A percentile compares a stretch with the other conserved stretches of the same genome.
Conservation (phyloP, 2,888 invertebrate species). For the Lithophane socia region DNA sequence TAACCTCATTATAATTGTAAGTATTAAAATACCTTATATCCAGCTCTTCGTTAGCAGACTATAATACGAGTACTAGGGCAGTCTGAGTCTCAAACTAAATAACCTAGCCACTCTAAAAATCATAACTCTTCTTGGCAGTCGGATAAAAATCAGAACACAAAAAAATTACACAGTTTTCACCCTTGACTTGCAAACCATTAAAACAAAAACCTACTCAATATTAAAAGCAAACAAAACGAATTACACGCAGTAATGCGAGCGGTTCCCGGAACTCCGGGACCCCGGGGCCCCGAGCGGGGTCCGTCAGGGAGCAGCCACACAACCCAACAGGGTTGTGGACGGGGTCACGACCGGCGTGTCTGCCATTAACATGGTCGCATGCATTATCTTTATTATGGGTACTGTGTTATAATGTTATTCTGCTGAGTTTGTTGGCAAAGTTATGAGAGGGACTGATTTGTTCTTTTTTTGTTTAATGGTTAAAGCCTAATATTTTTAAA, state of each 20-base stretch:
- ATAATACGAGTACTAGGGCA: neutral
- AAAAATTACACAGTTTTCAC: too few relatives aligned
- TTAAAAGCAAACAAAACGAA: slow-evolving; percentile 54
- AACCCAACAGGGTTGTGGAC: slow-evolving; percentile 49
- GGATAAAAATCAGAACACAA: neutral
- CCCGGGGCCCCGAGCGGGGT: neutral
- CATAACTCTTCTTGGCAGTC: neutral
- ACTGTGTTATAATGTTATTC: slow-evolving; percentile 17
- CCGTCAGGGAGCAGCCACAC: slow-evolving; percentile 18
- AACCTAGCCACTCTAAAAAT: neutral
- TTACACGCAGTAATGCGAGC: slow-evolving; percentile 43
- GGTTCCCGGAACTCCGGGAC: neutral
- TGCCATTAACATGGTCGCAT: slow-evolving; percentile 50
- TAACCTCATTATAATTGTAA: neutral
- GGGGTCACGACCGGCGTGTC: slow-evolving; percentile 43
- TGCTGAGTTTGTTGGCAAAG: slow-evolving; percentile 10
- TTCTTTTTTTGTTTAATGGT: neutral
- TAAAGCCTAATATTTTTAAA: neutral
- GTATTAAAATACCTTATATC: too few relatives aligned
- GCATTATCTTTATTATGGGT: slow-evolving; percentile 55
- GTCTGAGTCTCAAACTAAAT: too few relatives aligned
- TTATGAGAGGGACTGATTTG: neutral
- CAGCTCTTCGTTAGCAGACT: too few relatives aligned
- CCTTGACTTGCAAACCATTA: neutral
- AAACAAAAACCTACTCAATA: slow-evolving; percentile 25